Evolutionary conservation across 2,113 vertebrate genomes (phyloP).

Genomic region (Haplotaxodon microlepis): DNA sequence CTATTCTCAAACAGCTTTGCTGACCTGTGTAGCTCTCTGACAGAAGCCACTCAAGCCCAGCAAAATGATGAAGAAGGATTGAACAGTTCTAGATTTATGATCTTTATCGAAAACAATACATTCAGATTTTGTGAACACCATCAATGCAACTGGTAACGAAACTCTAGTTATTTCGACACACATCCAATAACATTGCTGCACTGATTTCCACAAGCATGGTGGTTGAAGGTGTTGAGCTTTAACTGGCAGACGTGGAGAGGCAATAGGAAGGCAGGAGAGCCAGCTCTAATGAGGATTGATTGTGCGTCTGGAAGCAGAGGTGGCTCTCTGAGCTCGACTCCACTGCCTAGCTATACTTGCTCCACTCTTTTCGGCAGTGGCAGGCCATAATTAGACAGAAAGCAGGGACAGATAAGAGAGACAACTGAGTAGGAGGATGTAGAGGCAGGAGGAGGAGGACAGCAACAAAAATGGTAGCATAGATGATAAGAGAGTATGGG

Average conservation of each 20-base stretch:
- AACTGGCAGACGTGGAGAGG: constrained; percentile 17
- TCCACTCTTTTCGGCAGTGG: constrained; percentile 37
- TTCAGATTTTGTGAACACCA: background rate
- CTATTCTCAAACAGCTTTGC: background rate
- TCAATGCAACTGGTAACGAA: background rate
- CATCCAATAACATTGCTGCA: background rate
- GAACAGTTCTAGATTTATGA: background rate
- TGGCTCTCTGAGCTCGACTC: constrained; percentile 45
- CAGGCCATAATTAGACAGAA: constrained; percentile 65
- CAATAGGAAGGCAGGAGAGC: constrained; percentile 5
- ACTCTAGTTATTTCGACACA: background rate
- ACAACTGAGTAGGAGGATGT: constrained; percentile 48
- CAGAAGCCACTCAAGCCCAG: background rate
- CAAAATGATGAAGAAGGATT: background rate
- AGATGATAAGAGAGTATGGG: constrained; percentile 36
- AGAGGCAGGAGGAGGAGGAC: constrained; percentile 29
- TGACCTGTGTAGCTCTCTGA: background rate
- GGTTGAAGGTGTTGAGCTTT: constrained; percentile 6
- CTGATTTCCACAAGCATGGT: background rate
- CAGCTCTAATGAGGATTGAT: constrained; percentile 59
- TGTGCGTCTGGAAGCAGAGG: constrained; percentile 51
- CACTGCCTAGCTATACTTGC: constrained; percentile 41
- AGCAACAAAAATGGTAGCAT: constrained; percentile 16
- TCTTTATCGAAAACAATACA: background rate
- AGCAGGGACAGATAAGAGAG: constrained; percentile 43